Evolutionary conservation across 2,113 vertebrate species (phyloP).

Genomic region (Anoplopoma fimbria): DNA sequence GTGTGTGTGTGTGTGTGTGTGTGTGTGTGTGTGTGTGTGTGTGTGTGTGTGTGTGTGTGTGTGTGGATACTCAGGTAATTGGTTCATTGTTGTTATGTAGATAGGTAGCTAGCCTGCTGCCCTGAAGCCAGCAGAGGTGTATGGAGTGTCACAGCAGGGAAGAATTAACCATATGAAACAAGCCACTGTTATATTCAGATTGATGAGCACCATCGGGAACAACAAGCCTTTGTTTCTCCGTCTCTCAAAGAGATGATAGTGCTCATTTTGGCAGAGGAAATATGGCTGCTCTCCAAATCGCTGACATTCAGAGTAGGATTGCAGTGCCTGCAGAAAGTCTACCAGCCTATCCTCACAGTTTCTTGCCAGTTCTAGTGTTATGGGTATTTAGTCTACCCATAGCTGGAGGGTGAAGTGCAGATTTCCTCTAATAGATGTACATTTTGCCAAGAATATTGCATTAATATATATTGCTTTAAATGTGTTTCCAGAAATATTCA

Average conservation of each 20-base stretch:
- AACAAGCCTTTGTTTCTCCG: constrained; percentile 34
- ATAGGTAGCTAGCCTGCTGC: constrained; percentile 27
- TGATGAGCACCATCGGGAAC: constrained; percentile 50
- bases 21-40: neutral
- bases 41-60: neutral
- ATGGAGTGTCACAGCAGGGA: constrained; percentile 24
- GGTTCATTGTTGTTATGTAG: constrained; percentile 29
- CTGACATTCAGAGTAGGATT: constrained; percentile 41
- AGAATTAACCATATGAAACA: constrained; percentile 47
- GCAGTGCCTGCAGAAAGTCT: constrained; percentile 31
- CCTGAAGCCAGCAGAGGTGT: constrained; percentile 22
- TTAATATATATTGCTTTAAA: neutral
- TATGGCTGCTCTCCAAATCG: constrained; percentile 29
- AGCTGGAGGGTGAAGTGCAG: constrained; percentile 21
- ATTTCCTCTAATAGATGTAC: neutral
- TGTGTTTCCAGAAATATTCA: constrained; percentile 8
- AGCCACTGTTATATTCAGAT: constrained; percentile 44
- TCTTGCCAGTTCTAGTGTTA: neutral
- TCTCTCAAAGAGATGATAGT: constrained; percentile 20
- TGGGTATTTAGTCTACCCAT: constrained; percentile 8
- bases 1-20: neutral
- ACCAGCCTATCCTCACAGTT: neutral
- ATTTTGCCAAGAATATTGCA: constrained; percentile 1
- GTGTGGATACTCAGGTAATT: constrained; percentile 20
- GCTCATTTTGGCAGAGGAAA: constrained; percentile 18